These are phyloP conservation scores for Meteorus cinctellus DNA, from an alignment of 2,888 invertebrate species.

Conservation along the genomic window DNA sequence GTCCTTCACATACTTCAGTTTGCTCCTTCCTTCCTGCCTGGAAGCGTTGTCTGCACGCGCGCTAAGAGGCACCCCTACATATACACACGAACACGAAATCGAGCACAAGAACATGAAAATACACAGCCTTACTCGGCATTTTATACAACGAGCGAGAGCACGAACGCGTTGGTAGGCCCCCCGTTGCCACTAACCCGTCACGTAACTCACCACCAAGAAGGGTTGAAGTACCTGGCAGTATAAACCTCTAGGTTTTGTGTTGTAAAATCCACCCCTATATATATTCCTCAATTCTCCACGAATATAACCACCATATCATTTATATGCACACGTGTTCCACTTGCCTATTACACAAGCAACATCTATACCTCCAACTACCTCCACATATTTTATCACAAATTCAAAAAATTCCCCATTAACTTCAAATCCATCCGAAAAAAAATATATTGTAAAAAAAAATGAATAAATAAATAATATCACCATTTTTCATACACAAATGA, in stretches of 20 bases:
- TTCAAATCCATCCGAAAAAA: background rate
- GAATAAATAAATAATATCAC: conserved; percentile 12
- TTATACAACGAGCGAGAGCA: conserved; percentile 37
- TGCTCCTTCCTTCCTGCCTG: conserved; percentile 12
- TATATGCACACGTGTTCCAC: conserved; percentile 5
- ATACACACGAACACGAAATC: background rate
- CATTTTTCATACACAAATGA: background rate
- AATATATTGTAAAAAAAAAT: background rate
- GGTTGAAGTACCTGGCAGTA: conserved; percentile 34
- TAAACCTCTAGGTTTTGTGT: conserved; percentile 27
- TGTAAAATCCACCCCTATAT: background rate
- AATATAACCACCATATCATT: background rate
- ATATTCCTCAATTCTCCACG: background rate
- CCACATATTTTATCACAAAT: background rate
- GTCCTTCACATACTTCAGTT: background rate
- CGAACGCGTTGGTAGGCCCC: conserved; percentile 21
- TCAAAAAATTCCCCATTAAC: background rate
- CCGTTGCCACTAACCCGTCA: conserved; percentile 36
- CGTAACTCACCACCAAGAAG: conserved; percentile 31
- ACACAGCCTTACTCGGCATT: conserved; percentile 7
- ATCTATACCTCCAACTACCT: background rate
- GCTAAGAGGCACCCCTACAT: background rate
- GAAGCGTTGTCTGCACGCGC: background rate
- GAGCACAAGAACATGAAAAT: background rate
- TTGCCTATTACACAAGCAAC: background rate